phyloP scores from a whole-genome alignment of 1,140 invertebrate genomes.

The Lerema accius region DNA sequence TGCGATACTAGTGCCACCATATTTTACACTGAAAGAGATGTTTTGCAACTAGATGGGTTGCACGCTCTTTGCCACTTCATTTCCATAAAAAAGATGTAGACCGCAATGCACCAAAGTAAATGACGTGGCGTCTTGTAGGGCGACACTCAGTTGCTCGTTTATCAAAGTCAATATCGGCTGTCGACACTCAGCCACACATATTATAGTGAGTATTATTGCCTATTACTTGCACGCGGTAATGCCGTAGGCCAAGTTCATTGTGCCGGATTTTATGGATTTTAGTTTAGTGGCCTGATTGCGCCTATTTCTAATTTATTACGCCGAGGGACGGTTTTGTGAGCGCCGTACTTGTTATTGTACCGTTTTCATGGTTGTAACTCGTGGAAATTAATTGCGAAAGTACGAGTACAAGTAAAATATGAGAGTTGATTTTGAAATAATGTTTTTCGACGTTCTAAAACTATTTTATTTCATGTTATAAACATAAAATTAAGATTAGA shows the following conservation, averaged over 20 bases:
- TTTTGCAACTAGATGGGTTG: neutral
- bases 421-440: too few species aligned
- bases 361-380: constrained; percentile 8
- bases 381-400: neutral
- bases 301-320: constrained; percentile 47
- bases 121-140: constrained; percentile 74
- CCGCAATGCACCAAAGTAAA: constrained; percentile 79
- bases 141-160: constrained; percentile 73
- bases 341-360: constrained; percentile 3
- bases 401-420: neutral
- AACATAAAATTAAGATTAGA: too few species aligned
- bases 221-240: constrained; percentile 66
- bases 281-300: constrained; percentile 43
- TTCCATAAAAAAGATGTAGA: constrained; percentile 47
- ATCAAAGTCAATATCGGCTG: constrained; percentile 80
- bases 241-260: constrained; percentile 50
- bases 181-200: constrained; percentile 60
- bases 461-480: too few species aligned
- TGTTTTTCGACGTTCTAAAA: too few species aligned
- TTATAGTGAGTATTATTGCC: constrained; percentile 55
- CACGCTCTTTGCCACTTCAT: constrained; percentile 10
- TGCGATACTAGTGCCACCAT: neutral
- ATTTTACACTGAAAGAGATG: constrained; percentile 10
- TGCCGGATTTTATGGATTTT: constrained; percentile 44
- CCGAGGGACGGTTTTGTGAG: constrained; percentile 33